Base-by-base conservation (phyloP, 2,113 vertebrate genomes). In the Sceloporus undulatus region DNA sequence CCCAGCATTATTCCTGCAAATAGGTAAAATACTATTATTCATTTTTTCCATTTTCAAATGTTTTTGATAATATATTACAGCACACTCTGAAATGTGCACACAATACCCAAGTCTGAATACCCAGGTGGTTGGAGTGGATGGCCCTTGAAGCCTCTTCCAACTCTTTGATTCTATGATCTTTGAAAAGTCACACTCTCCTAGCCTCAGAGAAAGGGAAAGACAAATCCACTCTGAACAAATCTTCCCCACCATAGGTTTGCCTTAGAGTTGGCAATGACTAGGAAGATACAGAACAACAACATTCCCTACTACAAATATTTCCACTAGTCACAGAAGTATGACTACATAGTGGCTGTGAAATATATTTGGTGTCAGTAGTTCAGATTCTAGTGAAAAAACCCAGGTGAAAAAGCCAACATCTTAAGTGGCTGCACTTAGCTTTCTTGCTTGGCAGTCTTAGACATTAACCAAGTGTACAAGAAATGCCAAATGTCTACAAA, bases 1-100 rank as follows among this genome's bases (percentile, higher is more conserved):
- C 98, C 98, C 91, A 99, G 90, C 98, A 99, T 99, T 94, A 99
- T 98, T 85, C 99, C 99, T 99, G 92, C 2, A 90, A 88, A 86
- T 19, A 85, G n/a, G 93, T n/a, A 86, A 80, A 71, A 89, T 56
- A 85, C 18, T 1, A 10, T 40, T 74, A 90, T 87, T 3, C 80
- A 88, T 79, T 86, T 91, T 82, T 42, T 19, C 5, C 73, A 52
- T 34, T 23, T 85, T 85, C 85, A 70, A 25, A 79, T 8, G 21
- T 65, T 84, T 86, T 27, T 21, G 54, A 78, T 79, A 66, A 25
- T 65, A 73, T 11, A 80, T 78, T 84, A n/a, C 56, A 62, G 13
- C 54, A 62, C 7, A 75, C 38, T 19, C 54, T 34, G 48, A 5
- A 5, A 78, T 23, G 52, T 62, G 54, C 62, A 79, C 23, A 79